A percentile compares a stretch with the other conserved stretches of the same genome.
Conservation (phyloP, 92 coral and sea anemone genomes). For the Zoanthus solanderi region DNA sequence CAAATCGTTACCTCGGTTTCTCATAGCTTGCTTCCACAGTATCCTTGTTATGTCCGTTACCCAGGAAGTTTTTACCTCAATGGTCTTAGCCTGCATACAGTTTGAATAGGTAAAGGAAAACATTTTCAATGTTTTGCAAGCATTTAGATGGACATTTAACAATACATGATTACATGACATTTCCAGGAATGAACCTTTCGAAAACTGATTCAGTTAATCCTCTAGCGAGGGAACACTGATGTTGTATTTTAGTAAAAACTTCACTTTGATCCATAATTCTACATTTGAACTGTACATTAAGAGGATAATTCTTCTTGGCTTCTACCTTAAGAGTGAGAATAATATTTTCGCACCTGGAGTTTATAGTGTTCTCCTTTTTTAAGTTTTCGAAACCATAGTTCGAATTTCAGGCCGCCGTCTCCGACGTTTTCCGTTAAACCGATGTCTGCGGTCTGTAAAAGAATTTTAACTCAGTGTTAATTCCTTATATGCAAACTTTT, state of each 20-base stretch:
- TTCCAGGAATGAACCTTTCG: background rate
- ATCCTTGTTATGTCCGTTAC: conserved; percentile 93
- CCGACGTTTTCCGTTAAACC: conserved; percentile 97
- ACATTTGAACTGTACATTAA: background rate
- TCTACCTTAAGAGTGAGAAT: background rate
- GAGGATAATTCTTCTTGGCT: background rate
- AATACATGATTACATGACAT: background rate
- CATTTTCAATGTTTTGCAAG: background rate
- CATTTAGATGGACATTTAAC: background rate
- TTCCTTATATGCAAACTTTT: background rate
- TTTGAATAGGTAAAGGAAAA: background rate
- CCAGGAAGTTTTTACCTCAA: conserved; percentile 93
- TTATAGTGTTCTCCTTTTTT: conserved; percentile 83
- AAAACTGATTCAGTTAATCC: background rate
- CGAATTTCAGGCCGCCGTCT: conserved; percentile 94
- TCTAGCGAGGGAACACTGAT: too few species aligned
- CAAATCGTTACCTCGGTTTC: conserved; percentile 81
- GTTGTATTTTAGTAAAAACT: too few species aligned
- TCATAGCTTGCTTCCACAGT: conserved; percentile 97
- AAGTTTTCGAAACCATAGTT: conserved; percentile 94
- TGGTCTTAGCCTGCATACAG: conserved; percentile 72
- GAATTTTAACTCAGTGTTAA: background rate
- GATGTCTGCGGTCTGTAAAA: conserved; percentile 85
- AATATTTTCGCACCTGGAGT: conserved; percentile 76
- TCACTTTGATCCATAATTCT: too few species aligned